A percentile compares a stretch with the other conserved stretches of the same genome.
These are phyloP conservation scores for Drosophila willistoni DNA, from an alignment of 1,140 invertebrate genomes.

Conservation along the genomic window DNA sequence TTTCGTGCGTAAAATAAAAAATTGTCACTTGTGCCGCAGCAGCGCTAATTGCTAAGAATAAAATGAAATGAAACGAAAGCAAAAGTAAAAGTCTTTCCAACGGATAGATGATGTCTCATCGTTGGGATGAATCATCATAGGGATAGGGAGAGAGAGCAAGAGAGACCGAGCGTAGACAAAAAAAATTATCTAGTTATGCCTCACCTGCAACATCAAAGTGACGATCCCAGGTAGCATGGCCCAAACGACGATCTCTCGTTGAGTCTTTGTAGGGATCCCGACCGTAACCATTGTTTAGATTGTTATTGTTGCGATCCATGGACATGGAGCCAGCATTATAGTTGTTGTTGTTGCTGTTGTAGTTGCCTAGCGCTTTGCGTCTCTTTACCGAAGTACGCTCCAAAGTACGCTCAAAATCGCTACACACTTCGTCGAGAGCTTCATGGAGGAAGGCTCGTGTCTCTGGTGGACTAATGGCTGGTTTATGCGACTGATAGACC, in stretches of 20 bases:
- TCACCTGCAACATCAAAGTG: conserved; percentile 77
- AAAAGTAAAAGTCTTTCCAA: conserved; percentile 50
- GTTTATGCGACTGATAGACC: conserved; percentile 45
- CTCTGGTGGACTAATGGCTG: conserved; percentile 74
- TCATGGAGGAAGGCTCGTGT: conserved; percentile 78
- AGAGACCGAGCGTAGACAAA: background rate
- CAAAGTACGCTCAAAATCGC: conserved; percentile 90
- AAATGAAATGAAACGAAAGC: conserved; percentile 49
- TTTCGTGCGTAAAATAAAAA: conserved; percentile 66
- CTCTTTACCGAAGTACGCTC: conserved; percentile 83
- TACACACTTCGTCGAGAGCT: conserved; percentile 87
- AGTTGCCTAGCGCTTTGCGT: conserved; percentile 51
- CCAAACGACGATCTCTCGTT: conserved; percentile 44
- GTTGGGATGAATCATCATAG: conserved; percentile 58
- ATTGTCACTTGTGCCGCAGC: conserved; percentile 70
- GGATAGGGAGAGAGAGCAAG: conserved; percentile 22
- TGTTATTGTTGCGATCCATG: conserved; percentile 75
- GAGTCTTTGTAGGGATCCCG: conserved; percentile 24
- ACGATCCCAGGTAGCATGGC: conserved; percentile 64
- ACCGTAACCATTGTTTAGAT: conserved; percentile 54
- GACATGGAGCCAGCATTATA: conserved; percentile 33
- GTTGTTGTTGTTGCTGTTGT: conserved; percentile 26
- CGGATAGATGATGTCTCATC: conserved; percentile 33
- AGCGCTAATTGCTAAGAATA: conserved; percentile 73
- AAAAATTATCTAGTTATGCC: conserved; percentile 8